Evolutionary conservation across 2,797 vertebrate genomes (phyloP).

Genomic region (Dermochelys coriacea): DNA sequence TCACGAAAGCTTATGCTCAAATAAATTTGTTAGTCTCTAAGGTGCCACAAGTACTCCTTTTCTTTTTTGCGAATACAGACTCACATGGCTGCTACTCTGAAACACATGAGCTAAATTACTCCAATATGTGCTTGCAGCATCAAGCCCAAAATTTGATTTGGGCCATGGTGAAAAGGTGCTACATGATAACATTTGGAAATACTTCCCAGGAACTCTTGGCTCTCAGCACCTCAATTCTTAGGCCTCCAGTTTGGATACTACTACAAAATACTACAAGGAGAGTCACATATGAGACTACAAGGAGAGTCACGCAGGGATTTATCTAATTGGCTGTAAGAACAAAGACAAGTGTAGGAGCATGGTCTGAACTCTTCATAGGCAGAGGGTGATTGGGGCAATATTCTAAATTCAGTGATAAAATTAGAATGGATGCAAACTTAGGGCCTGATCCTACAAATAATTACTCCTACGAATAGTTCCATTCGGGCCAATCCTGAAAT

Average conservation of each 20-base stretch:
- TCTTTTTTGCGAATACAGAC: too few species aligned
- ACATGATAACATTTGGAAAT: not conserved
- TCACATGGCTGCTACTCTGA: too few species aligned
- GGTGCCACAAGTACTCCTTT: too few species aligned
- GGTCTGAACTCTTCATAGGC: not conserved
- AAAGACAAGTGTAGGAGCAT: not conserved
- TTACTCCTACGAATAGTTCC: not conserved
- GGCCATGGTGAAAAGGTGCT: conserved; percentile 4
- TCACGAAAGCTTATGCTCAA: too few species aligned
- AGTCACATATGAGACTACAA: conserved; percentile 13
- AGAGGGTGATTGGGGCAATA: not conserved
- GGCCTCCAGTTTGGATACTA: not conserved
- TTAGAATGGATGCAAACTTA: not conserved
- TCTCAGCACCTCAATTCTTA: not conserved
- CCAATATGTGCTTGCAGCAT: not conserved
- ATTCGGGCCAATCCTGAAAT: not conserved
- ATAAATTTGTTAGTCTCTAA: too few species aligned
- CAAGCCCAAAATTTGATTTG: not conserved
- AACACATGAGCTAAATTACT: not conserved
- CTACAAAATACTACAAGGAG: conserved; percentile 3
- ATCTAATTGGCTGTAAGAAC: conserved; percentile 2
- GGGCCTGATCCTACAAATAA: not conserved
- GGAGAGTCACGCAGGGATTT: not conserved
- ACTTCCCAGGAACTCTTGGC: not conserved
- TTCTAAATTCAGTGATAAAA: not conserved